Conservation (phyloP, 2,888 invertebrate genomes). For the Rhagonycha lutea region DNA sequence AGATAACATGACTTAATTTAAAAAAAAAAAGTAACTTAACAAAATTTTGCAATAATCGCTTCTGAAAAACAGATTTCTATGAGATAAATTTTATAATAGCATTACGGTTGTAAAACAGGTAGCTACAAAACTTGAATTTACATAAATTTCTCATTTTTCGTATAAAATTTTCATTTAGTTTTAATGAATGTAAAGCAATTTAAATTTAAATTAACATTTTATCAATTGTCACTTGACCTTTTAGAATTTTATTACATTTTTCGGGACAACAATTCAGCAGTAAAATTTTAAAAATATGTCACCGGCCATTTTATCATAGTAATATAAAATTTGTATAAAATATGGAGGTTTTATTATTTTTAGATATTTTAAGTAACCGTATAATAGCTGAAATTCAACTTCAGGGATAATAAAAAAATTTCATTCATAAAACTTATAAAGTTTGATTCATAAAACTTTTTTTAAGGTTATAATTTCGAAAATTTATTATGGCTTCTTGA, state of each 20-base stretch:
- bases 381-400: not conserved
- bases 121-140: not conserved
- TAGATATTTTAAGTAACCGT: not conserved
- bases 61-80: not conserved
- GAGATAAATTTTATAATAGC: not conserved
- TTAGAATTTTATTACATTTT: not conserved
- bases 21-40: not conserved
- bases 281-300: not conserved
- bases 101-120: not conserved
- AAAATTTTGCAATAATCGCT: not conserved
- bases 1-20: not conserved
- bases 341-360: not conserved
- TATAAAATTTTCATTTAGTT: not conserved
- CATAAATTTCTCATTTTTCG: not conserved
- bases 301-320: not conserved
- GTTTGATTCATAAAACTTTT: not conserved
- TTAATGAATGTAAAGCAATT: not conserved
- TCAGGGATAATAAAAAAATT: not conserved
- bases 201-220: not conserved
- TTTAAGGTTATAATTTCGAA: constrained; percentile 15
- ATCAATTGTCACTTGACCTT: not conserved
- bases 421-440: not conserved
- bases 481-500: constrained; percentile 21
- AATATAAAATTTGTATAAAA: not conserved
- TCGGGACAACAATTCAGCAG: not conserved